phyloP scores from a whole-genome alignment of 2,797 vertebrate species.

The Sebastes steindachneri region DNA sequence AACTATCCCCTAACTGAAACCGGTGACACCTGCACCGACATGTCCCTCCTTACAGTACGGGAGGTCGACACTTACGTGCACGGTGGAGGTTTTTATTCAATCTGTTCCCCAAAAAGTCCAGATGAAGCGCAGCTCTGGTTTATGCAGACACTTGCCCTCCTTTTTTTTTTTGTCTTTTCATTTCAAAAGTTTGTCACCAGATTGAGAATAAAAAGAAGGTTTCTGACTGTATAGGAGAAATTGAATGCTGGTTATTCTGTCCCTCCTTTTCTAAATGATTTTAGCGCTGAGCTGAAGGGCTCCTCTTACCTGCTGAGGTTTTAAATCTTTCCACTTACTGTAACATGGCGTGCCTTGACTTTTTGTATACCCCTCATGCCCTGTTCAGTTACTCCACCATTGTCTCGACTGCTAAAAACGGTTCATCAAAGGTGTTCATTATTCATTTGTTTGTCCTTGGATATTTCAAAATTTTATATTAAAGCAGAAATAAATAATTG shows the following conservation, averaged over 20 bases:
- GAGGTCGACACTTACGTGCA: not conserved
- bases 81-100: conserved; percentile 64
- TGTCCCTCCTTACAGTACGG: not conserved
- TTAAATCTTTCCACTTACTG: conserved; percentile 52
- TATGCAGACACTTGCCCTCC: not conserved
- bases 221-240: conserved; percentile 64
- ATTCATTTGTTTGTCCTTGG: conserved; percentile 58
- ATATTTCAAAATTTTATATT: conserved; percentile 81
- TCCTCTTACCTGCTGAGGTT: conserved; percentile 41
- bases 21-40: conserved; percentile 50
- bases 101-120: conserved; percentile 28
- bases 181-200: conserved; percentile 38
- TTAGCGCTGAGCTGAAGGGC: conserved; percentile 63
- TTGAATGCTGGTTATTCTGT: conserved; percentile 84
- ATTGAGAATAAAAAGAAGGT: conserved; percentile 51
- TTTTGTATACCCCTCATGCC: conserved; percentile 50
- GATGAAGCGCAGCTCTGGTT: conserved; percentile 62
- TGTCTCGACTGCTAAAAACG: conserved; percentile 38
- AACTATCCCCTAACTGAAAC: conserved; percentile 25
- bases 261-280: conserved; percentile 50
- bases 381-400: conserved; percentile 51
- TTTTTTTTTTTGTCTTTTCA: not conserved
- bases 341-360: conserved; percentile 77
- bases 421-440: conserved; percentile 16
- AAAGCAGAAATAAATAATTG: conserved; percentile 79